Conservation (phyloP, 2,113 vertebrate species). For the Rhagologus leucostigma region DNA sequence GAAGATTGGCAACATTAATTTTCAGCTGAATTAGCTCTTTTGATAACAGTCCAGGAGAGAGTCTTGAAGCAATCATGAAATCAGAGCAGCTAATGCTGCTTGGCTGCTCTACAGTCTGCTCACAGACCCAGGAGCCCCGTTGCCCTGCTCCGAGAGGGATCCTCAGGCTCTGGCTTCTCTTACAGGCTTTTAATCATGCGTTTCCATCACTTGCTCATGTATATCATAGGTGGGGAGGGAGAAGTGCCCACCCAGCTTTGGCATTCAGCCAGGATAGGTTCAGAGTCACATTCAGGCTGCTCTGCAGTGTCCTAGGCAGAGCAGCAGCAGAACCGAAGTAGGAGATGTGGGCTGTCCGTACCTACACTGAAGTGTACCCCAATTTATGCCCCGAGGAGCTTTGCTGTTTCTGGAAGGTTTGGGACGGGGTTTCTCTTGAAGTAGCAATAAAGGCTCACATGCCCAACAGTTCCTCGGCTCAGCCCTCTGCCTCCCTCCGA, state of each 20-base stretch:
- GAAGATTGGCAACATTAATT: neutral
- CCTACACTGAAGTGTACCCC: neutral
- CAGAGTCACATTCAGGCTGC: neutral
- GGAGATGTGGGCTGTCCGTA: neutral
- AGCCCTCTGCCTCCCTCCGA: neutral
- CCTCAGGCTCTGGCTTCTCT: neutral
- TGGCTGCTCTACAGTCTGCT: neutral
- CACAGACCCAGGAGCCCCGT: rapidly evolving
- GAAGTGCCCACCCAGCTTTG: neutral
- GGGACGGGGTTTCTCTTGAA: neutral
- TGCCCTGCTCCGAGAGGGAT: neutral
- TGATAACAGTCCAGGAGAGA: neutral
- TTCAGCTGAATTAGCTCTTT: conserved; percentile 16
- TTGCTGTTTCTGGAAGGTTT: neutral
- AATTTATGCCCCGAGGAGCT: neutral
- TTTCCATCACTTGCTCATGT: neutral
- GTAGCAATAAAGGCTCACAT: neutral
- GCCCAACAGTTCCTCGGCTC: neutral
- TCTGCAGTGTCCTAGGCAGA: neutral
- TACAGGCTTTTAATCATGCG: neutral
- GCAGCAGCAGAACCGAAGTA: neutral
- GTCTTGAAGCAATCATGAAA: neutral
- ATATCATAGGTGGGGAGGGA: neutral
- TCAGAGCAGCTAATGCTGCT: neutral
- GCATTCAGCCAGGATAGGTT: neutral